Evolutionary conservation across 2,113 vertebrate genomes (phyloP).

Genomic region (Periophthalmus modestus): DNA sequence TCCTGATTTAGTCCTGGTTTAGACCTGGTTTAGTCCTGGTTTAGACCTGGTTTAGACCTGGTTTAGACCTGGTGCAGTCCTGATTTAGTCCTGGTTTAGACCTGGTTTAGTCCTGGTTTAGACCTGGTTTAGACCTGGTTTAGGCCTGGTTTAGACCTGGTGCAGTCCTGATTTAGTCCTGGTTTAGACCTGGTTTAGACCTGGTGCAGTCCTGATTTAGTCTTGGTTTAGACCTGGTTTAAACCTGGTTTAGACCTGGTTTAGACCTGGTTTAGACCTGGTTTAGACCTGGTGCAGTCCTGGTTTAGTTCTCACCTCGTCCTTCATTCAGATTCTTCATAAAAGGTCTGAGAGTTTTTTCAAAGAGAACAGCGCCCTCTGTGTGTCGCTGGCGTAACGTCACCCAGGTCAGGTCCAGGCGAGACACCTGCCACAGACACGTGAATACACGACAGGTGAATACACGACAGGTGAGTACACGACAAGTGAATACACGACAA

Average conservation of each 20-base stretch:
- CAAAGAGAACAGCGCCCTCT: slow-evolving; percentile 90
- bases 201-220: neutral
- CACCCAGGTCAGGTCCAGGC: slow-evolving; percentile 91
- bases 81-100: neutral
- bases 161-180: neutral
- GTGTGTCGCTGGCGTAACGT: slow-evolving; percentile 90
- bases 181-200: neutral
- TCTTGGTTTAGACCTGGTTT: neutral
- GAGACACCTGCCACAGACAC: slow-evolving; percentile 79
- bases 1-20: too few species aligned
- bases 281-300: neutral
- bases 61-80: neutral
- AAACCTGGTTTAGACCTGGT: neutral
- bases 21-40: neutral
- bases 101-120: neutral
- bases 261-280: neutral
- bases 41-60: neutral
- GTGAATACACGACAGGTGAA: too few species aligned
- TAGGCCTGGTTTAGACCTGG: neutral
- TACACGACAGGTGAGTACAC: neutral
- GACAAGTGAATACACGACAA: neutral
- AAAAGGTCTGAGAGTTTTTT: slow-evolving; percentile 92
- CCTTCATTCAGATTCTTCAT: slow-evolving; percentile 90
- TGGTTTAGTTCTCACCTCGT: slow-evolving; percentile 77
- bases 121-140: too few species aligned